These are phyloP conservation scores for Xestoiulus laeticollis DNA, from an alignment of 2,888 invertebrate genomes.

Conservation along the genomic window DNA sequence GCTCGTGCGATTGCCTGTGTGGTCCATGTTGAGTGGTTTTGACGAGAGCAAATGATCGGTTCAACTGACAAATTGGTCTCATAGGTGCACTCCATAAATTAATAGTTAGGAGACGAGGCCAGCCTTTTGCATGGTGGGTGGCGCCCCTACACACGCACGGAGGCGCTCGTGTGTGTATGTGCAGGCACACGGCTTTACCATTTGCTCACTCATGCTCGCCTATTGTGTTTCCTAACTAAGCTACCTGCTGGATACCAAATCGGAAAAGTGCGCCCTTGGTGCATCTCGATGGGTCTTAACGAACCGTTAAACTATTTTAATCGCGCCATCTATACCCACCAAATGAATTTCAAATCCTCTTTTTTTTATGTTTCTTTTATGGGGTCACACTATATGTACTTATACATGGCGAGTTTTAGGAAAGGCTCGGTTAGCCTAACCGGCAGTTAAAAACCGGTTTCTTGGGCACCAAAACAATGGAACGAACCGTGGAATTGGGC, in stretches of 20 bases:
- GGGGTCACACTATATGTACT: too few relatives aligned
- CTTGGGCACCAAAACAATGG: too few relatives aligned
- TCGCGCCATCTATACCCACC: neutral
- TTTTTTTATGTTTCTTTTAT: too few relatives aligned
- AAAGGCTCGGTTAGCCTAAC: too few relatives aligned
- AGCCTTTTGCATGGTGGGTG: constrained; percentile 49
- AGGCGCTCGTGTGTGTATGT: constrained; percentile 15
- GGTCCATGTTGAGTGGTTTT: constrained; percentile 45
- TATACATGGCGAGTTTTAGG: too few relatives aligned
- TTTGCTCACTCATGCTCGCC: constrained; percentile 29
- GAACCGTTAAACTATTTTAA: neutral
- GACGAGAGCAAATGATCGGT: constrained; percentile 51
- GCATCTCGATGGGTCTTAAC: neutral
- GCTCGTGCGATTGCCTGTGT: constrained; percentile 47
- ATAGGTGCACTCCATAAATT: constrained; percentile 53
- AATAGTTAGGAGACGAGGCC: constrained; percentile 50
- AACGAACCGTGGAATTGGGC: too few relatives aligned
- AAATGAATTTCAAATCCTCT: neutral
- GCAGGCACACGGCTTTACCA: neutral
- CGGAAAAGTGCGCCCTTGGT: neutral
- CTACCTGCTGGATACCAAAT: neutral
- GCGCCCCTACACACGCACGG: constrained; percentile 45
- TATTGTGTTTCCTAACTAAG: neutral
- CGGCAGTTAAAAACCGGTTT: too few relatives aligned
- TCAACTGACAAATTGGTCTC: constrained; percentile 54